A percentile compares a stretch with the other conserved stretches of the same genome.
Conservation (phyloP, 2,797 vertebrate genomes). For the Eospalax fontanierii region DNA sequence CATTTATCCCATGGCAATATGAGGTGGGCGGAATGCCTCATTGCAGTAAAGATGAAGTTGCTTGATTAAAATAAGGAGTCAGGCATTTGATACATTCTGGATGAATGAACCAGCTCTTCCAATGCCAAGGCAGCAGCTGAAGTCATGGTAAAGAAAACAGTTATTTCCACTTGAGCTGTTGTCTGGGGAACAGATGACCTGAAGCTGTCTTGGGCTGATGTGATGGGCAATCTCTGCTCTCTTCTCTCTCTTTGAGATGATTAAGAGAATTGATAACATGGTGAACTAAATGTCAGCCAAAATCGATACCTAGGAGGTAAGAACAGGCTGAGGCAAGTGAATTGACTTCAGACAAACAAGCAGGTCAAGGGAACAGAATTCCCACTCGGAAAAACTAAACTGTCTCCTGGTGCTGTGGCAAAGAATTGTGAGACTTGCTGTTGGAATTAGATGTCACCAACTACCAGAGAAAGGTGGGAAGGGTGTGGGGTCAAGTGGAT, state of each 20-base stretch:
- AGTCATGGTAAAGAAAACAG: slow-evolving; percentile 32
- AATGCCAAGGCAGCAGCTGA: neutral
- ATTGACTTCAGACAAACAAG: slow-evolving; percentile 72
- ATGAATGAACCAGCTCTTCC: neutral
- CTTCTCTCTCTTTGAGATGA: slow-evolving; percentile 78
- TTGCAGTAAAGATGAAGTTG: neutral
- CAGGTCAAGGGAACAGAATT: slow-evolving; percentile 61
- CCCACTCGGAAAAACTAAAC: slow-evolving; percentile 53
- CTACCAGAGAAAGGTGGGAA: slow-evolving; percentile 7
- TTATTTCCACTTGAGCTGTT: neutral
- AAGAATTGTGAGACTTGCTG: slow-evolving; percentile 55
- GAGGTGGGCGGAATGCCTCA: neutral
- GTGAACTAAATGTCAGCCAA: slow-evolving; percentile 86
- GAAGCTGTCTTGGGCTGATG: slow-evolving; percentile 74
- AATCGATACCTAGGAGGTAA: slow-evolving; percentile 85
- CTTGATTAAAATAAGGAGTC: slow-evolving; percentile 41
- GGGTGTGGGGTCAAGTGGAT: neutral
- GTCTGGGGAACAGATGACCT: slow-evolving; percentile 60
- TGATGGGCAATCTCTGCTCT: slow-evolving; percentile 78
- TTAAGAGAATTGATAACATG: slow-evolving; percentile 82
- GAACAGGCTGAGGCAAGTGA: slow-evolving; percentile 76
- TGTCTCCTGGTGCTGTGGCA: slow-evolving; percentile 54
- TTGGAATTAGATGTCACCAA: slow-evolving; percentile 47
- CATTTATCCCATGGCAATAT: neutral
- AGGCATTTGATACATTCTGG: neutral